Percentiles rank a stretch among this genome's conserved stretches.
Conservation (phyloP, 2,888 invertebrate species). For the Pomacea canaliculata region DNA sequence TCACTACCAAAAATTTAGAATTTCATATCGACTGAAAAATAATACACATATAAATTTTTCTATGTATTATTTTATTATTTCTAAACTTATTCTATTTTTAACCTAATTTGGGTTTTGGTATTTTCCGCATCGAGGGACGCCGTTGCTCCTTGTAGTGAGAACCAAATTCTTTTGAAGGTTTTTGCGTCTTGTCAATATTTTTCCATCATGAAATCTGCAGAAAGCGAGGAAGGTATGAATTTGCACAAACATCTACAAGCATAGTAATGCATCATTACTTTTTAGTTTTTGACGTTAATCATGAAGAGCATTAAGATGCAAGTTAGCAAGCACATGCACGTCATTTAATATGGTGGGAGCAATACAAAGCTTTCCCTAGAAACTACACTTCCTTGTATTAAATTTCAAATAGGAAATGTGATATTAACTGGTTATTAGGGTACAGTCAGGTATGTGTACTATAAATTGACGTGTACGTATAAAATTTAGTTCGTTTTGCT, state of each 20-base stretch:
- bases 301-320: too few species aligned
- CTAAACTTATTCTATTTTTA: neutral
- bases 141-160: conserved; percentile 6
- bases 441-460: too few species aligned
- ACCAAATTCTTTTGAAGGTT: neutral
- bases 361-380: neutral
- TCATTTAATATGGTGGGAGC: conserved; percentile 4
- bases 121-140: conserved; percentile 19
- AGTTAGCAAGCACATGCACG: conserved; percentile 18
- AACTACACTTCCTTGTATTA: neutral
- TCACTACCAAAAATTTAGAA: too few species aligned
- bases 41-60: neutral
- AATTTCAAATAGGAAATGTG: too few species aligned
- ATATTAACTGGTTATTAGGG: too few species aligned
- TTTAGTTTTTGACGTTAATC: too few species aligned
- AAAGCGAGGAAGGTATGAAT: conserved; percentile 16
- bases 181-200: neutral
- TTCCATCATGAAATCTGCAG: conserved; percentile 10
- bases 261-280: too few species aligned
- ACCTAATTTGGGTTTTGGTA: neutral
- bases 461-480: too few species aligned
- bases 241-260: too few species aligned
- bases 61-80: neutral
- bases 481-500: too few species aligned
- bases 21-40: neutral